A percentile compares a stretch with the other conserved stretches of the same genome.
phyloP scores from a whole-genome alignment of 2,113 vertebrate genomes.

The Platichthys flesus region DNA sequence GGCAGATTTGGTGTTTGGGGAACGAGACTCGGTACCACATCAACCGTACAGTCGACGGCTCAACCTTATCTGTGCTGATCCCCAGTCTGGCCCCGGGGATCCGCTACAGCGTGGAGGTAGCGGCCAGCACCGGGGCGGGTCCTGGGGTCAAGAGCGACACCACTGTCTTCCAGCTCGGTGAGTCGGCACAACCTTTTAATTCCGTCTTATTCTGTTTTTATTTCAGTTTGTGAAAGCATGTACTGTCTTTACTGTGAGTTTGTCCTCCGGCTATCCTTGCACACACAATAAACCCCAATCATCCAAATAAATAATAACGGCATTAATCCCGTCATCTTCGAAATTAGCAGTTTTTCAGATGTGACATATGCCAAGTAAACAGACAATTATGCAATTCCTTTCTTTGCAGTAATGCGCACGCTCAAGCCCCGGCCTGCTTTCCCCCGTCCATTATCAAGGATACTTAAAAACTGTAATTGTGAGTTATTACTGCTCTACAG shows the following conservation, averaged over 20 bases:
- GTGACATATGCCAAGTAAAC: constrained; percentile 43
- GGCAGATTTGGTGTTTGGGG: constrained; percentile 96
- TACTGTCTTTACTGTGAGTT: constrained; percentile 4
- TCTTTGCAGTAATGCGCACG: constrained; percentile 33
- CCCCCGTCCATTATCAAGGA: constrained; percentile 22
- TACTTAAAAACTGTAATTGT: constrained; percentile 52
- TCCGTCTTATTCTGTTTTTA: constrained; percentile 4
- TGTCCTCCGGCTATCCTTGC: constrained; percentile 20
- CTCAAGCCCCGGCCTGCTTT: constrained; percentile 57
- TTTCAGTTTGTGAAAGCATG: constrained; percentile 5
- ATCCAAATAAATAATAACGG: constrained; percentile 56
- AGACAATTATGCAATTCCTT: constrained; percentile 50
- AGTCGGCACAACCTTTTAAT: constrained; percentile 63
- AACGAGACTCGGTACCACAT: constrained; percentile 96
- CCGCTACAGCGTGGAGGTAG: constrained; percentile 94
- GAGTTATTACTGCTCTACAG: constrained; percentile 50
- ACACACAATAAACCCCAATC: constrained; percentile 13
- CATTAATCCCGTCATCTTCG: constrained; percentile 43
- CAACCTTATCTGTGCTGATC: constrained; percentile 90
- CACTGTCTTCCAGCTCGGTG: constrained; percentile 93
- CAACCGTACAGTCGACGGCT: constrained; percentile 93
- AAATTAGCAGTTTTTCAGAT: constrained; percentile 41
- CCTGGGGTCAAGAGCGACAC: constrained; percentile 93
- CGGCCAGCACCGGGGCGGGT: constrained; percentile 93
- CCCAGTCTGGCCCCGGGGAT: constrained; percentile 91